phyloP scores from a whole-genome alignment of 1,140 invertebrate genomes.

The Batillaria attramentaria region DNA sequence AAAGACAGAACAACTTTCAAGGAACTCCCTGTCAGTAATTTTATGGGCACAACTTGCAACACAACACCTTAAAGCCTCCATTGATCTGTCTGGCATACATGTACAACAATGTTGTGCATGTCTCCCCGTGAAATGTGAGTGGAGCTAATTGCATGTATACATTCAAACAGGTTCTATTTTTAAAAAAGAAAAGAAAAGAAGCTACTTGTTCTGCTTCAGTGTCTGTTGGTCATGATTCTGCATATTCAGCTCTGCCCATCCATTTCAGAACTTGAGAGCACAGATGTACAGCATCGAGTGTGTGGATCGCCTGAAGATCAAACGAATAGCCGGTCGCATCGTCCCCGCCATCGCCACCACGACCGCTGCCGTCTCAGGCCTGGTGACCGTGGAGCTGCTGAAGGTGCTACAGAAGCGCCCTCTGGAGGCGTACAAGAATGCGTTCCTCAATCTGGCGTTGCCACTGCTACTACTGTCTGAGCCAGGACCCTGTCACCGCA shows the following conservation, averaged over 20 bases:
- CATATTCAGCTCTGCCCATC: not conserved
- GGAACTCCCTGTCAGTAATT: too few relatives aligned
- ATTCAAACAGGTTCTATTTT: too few relatives aligned
- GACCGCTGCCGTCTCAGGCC: conserved; percentile 68
- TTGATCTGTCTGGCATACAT: too few relatives aligned
- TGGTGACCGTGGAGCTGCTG: conserved; percentile 69
- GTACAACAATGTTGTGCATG: too few relatives aligned
- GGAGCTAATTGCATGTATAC: too few relatives aligned
- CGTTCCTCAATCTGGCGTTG: conserved; percentile 68
- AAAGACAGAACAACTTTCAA: too few relatives aligned
- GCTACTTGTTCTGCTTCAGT: too few relatives aligned
- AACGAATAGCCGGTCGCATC: conserved; percentile 69
- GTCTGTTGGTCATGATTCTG: too few relatives aligned
- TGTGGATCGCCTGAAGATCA: conserved; percentile 65
- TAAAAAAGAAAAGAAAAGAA: too few relatives aligned
- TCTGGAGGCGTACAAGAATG: conserved; percentile 63
- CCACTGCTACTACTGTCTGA: conserved; percentile 66
- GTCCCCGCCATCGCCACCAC: conserved; percentile 72
- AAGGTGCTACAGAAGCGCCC: conserved; percentile 63
- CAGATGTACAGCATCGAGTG: conserved; percentile 69
- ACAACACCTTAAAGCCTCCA: too few relatives aligned
- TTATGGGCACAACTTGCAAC: too few relatives aligned
- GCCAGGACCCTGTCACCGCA: conserved; percentile 60
- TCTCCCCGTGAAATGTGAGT: too few relatives aligned
- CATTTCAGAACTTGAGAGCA: conserved; percentile 61